Percentiles rank a stretch among this genome's conserved stretches.
Evolutionary conservation across 2,113 vertebrate species (phyloP).

Genomic region (Ondatra zibethicus): DNA sequence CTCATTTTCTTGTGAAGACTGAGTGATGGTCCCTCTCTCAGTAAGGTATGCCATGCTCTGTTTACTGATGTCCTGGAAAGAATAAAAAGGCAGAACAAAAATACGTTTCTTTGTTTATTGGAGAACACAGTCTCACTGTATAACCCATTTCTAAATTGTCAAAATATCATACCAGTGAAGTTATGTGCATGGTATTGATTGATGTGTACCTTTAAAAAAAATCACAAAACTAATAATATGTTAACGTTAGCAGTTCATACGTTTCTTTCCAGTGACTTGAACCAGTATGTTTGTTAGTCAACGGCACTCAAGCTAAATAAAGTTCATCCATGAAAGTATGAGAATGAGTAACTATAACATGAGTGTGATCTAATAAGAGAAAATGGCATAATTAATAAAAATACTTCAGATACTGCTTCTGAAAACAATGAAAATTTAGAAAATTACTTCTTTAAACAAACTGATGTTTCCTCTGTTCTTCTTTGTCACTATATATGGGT

Average conservation of each 20-base stretch:
- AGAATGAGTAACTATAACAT: not conserved
- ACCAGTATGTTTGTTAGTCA: not conserved
- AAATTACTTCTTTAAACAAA: not conserved
- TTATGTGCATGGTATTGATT: not conserved
- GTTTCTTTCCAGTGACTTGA: not conserved
- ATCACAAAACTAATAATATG: not conserved
- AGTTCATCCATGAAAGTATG: not conserved
- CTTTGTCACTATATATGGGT: not conserved
- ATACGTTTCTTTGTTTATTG: not conserved
- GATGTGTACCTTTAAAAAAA: not conserved
- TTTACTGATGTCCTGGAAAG: not conserved
- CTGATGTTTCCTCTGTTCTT: slow-evolving; percentile 8
- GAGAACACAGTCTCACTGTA: not conserved
- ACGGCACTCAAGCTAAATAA: not conserved
- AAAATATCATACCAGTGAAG: not conserved
- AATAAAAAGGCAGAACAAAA: not conserved
- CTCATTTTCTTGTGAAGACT: not conserved
- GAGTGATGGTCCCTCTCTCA: not conserved
- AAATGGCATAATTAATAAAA: not conserved
- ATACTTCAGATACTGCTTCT: not conserved
- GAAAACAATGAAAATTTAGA: not conserved
- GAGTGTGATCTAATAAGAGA: not conserved
- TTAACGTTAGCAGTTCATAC: not conserved
- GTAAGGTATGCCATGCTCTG: not conserved
- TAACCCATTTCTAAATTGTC: not conserved